These are phyloP conservation scores for Onchidella celtica DNA, from an alignment of 2,888 invertebrate genomes.

Conservation along the genomic window DNA sequence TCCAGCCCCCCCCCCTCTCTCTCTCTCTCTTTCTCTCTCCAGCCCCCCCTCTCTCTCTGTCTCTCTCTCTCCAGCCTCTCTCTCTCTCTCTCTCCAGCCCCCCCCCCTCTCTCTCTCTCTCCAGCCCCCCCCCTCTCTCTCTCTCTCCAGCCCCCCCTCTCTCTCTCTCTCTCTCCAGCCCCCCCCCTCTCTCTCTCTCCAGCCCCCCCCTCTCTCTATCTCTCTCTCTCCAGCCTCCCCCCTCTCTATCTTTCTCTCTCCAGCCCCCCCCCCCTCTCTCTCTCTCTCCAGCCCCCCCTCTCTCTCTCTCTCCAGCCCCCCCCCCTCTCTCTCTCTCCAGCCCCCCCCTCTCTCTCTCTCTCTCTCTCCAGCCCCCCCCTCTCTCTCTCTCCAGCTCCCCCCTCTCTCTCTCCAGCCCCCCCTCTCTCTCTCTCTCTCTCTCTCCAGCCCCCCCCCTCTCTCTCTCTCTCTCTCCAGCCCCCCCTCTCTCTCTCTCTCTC, in stretches of 20 bases:
- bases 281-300: not conserved
- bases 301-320: not conserved
- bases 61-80: slow-evolving; percentile 17
- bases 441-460: not conserved
- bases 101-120: not conserved
- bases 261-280: not conserved
- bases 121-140: not conserved
- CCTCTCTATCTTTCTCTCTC: too few relatives aligned
- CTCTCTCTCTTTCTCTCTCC: not conserved
- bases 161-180: slow-evolving; percentile 15
- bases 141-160: not conserved
- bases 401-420: slow-evolving; percentile 20
- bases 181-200: slow-evolving; percentile 5
- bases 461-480: not conserved
- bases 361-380: not conserved
- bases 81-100: not conserved
- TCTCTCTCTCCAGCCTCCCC: too few relatives aligned
- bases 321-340: not conserved
- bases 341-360: not conserved
- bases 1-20: not conserved
- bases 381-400: slow-evolving; percentile 15
- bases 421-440: not conserved
- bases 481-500: not conserved
- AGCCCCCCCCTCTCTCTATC: not conserved
- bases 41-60: slow-evolving; percentile 14